Percentiles rank a stretch among this genome's conserved stretches.
Evolutionary conservation across 2,888 invertebrate species (phyloP).

Genomic region (Lasioglossum figueresi): DNA sequence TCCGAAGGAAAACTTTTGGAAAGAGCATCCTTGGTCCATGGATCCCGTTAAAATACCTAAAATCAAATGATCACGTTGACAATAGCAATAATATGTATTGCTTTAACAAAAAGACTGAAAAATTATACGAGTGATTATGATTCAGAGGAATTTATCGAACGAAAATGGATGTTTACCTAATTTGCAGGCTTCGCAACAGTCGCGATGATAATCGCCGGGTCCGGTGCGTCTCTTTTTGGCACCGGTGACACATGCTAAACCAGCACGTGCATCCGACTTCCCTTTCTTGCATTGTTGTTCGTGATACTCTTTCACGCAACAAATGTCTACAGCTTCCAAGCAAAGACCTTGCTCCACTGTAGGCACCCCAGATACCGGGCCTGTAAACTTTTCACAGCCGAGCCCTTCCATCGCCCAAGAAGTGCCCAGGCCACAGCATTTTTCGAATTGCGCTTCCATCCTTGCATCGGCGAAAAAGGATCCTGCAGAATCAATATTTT

Average conservation of each 20-base stretch:
- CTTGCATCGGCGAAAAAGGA: slow-evolving; percentile 48
- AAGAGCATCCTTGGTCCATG: slow-evolving; percentile 86
- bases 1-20: slow-evolving; percentile 85
- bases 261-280: slow-evolving; percentile 84
- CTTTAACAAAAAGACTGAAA: neutral
- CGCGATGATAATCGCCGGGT: slow-evolving; percentile 78
- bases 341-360: slow-evolving; percentile 87
- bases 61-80: neutral
- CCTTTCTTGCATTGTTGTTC: slow-evolving; percentile 85
- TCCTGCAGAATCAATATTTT: neutral
- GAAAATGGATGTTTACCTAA: slow-evolving; percentile 71
- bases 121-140: neutral
- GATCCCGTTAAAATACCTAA: slow-evolving; percentile 87
- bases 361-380: slow-evolving; percentile 85
- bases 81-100: neutral
- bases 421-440: slow-evolving; percentile 86
- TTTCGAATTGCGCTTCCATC: slow-evolving; percentile 76
- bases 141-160: neutral
- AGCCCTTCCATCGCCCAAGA: slow-evolving; percentile 84
- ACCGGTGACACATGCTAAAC: slow-evolving; percentile 81
- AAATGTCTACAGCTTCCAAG: slow-evolving; percentile 87
- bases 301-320: slow-evolving; percentile 85
- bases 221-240: slow-evolving; percentile 51
- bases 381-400: slow-evolving; percentile 84
- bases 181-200: slow-evolving; percentile 82